Evolutionary conservation across 2,888 invertebrate species (phyloP).

Genomic region (Euzetes globulus): DNA sequence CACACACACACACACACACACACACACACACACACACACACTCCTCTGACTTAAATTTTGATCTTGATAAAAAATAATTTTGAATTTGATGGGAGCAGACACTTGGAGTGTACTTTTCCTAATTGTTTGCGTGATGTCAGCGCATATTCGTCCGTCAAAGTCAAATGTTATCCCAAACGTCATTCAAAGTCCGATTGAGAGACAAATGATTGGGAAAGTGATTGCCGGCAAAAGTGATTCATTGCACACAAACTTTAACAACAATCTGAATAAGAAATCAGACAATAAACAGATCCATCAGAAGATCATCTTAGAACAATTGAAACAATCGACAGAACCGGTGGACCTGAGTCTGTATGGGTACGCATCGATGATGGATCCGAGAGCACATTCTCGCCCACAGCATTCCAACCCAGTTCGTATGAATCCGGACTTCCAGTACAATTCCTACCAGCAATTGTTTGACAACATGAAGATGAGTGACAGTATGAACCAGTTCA

Average conservation of each 20-base stretch:
- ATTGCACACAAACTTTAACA: neutral
- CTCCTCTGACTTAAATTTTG: no score
- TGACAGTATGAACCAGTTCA: neutral
- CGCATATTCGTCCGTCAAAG: neutral
- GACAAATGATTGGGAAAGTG: neutral
- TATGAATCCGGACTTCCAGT: neutral
- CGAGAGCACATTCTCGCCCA: neutral
- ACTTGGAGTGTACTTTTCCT: neutral
- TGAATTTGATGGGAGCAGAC: neutral
- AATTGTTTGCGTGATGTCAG: neutral
- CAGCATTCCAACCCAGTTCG: neutral
- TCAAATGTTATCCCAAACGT: neutral
- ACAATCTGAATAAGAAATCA: neutral
- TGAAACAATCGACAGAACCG: neutral
- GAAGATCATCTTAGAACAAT: neutral
- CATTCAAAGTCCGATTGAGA: neutral
- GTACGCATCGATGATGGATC: neutral
- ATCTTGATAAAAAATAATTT: no score
- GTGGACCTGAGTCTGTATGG: neutral
- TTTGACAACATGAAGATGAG: neutral
- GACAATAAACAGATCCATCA: neutral
- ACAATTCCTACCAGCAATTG: neutral
- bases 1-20: no score
- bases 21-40: no score
- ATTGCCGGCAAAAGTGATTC: slow-evolving; percentile 1